phyloP scores from a whole-genome alignment of 2,113 vertebrate species.

The Dasyprocta punctata region DNA sequence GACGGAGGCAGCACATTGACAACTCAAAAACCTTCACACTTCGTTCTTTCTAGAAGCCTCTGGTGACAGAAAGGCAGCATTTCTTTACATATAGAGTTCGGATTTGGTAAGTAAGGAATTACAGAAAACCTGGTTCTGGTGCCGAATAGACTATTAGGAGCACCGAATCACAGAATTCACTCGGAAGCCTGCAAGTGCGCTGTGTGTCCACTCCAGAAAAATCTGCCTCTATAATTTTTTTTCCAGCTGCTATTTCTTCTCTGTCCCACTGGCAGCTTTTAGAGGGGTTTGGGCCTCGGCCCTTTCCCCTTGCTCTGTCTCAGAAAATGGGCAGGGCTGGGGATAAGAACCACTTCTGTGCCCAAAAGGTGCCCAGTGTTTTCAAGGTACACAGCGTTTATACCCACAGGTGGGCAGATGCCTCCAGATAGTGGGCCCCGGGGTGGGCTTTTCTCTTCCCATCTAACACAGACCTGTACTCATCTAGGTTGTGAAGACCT shows the following conservation, averaged over 20 bases:
- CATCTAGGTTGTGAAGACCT: neutral
- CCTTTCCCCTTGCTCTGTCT: neutral
- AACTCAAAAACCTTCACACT: neutral
- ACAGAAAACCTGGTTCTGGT: neutral
- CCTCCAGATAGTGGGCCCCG: neutral
- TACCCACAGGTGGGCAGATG: too few species aligned
- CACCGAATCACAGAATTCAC: neutral
- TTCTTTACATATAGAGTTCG: neutral
- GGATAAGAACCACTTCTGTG: neutral
- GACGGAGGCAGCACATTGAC: neutral
- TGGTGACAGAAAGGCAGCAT: neutral
- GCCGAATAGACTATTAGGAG: neutral
- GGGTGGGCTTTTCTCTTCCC: neutral
- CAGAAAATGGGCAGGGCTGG: neutral
- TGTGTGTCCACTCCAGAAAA: neutral
- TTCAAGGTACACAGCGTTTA: neutral
- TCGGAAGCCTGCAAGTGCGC: neutral
- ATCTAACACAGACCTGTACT: neutral
- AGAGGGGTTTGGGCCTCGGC: neutral
- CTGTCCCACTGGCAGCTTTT: neutral
- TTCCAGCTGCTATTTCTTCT: neutral
- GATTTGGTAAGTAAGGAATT: neutral
- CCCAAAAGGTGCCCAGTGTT: rapidly evolving
- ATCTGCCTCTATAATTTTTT: neutral
- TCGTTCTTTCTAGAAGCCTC: neutral